phyloP scores from a whole-genome alignment of 1,140 invertebrate species.

The Zeugodacus cucurbitae region DNA sequence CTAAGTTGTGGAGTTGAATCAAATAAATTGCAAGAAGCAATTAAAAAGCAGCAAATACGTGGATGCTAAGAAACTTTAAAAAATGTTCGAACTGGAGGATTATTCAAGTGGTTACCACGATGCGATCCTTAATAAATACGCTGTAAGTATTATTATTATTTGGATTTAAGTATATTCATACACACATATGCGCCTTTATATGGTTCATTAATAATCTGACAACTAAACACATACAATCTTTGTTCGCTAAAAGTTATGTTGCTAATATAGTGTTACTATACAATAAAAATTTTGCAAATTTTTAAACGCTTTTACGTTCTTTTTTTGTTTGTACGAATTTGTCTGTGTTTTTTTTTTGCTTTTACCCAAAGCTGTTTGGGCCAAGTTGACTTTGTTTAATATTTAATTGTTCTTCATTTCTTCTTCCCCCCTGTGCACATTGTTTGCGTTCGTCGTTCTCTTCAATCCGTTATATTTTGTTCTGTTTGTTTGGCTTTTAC shows the following conservation, averaged over 20 bases:
- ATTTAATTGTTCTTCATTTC: neutral
- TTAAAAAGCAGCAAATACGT: neutral
- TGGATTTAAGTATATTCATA: neutral
- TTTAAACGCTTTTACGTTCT: too few relatives aligned
- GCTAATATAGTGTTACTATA: too few relatives aligned
- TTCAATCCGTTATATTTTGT: neutral
- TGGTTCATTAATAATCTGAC: too few relatives aligned
- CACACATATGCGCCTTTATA: too few relatives aligned
- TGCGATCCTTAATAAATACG: conserved; percentile 64
- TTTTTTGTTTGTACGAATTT: too few relatives aligned
- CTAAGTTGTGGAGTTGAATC: neutral
- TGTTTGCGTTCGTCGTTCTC: neutral
- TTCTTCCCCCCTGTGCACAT: neutral
- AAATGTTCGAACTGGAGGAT: conserved; percentile 65
- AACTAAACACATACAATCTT: neutral
- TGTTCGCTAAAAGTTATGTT: too few relatives aligned
- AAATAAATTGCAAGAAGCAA: neutral
- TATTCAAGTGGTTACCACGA: conserved; percentile 63
- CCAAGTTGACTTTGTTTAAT: too few relatives aligned
- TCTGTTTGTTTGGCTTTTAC: neutral
- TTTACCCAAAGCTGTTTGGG: too few relatives aligned
- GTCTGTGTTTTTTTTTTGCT: too few relatives aligned
- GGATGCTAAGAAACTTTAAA: neutral
- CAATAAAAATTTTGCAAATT: too few relatives aligned
- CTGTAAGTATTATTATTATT: conserved; percentile 51